Conservation (phyloP, 2,888 invertebrate species). For the Priapulus caudatus region DNA sequence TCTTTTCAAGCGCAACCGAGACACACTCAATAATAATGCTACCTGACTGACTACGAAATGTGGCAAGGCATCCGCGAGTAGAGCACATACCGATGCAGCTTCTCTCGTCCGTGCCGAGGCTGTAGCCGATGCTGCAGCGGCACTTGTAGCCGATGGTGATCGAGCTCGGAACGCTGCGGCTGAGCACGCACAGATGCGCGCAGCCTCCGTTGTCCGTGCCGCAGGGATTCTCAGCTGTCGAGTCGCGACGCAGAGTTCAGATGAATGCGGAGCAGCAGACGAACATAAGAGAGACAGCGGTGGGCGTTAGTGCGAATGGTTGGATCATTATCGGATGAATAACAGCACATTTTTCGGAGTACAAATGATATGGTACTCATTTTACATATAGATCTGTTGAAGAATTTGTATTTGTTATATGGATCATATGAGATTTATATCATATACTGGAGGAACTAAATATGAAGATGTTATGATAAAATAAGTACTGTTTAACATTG, state of each 20-base stretch:
- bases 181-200: conserved; percentile 85
- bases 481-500: no score
- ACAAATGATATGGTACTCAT: conserved; percentile 24
- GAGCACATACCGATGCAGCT: conserved; percentile 57
- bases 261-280: conserved; percentile 1
- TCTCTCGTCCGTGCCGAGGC: conserved; percentile 56
- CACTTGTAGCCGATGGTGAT: conserved; percentile 71
- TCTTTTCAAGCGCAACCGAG: no score
- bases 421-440: no score
- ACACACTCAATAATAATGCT: no score
- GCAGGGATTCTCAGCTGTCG: conserved; percentile 57
- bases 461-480: no score
- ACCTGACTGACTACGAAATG: no score
- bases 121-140: conserved; percentile 78
- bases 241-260: conserved; percentile 8
- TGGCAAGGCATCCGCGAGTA: no score
- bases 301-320: conserved; percentile 12
- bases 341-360: conserved; percentile 9
- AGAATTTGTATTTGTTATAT: no score
- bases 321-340: conserved; percentile 7
- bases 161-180: conserved; percentile 47
- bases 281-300: conserved; percentile 1
- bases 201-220: conserved; percentile 77
- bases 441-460: no score
- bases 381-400: neutral